Base-by-base conservation (phyloP, 2,888 invertebrate species). In the Synanthedon andrenaeformis region DNA sequence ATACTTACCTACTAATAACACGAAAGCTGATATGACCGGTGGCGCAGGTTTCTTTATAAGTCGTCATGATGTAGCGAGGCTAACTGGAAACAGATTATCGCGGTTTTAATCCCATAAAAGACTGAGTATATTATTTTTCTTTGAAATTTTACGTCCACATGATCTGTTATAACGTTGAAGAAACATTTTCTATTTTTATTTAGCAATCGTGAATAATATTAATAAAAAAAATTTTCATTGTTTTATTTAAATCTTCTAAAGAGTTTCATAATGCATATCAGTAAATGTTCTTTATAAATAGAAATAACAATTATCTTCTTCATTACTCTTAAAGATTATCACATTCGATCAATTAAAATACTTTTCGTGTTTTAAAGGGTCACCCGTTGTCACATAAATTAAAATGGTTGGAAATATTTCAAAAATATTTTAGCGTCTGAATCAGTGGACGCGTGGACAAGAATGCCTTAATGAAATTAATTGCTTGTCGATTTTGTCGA, bases 391-490 rank as follows among this genome's bases (percentile, higher is more conserved):
- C 51, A 56, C 55, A 49, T 54, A 52, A 57, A 59, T 51, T 54
- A 52, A 55, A 50, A 50, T 42, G 48, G 52, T 49, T 53, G 42
- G 49, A 53, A 58, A 51, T 51, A 51, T 51, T 51, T 51, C 13
- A 51, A 51, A 41, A 35, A 51, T 51, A 17, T 23, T 49, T 45
- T 49, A 23, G 49, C 49, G 8, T 23, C 49, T 17, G 49, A 17
- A 49, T 49, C 49, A 17, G 23, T 51, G 69, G 35, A 61, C 74
- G 75, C 76, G 74, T 73, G 65, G 69, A 62, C 54, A 73, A 74
- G 82, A 82, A 87, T 86, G 76, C 77, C 70, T 71, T 86, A 85
- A 84, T 84, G 80, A 83, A 80, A 84, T 84, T 77, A 81, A 85
- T 70, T 81, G 83, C 75, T 66, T 72, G 67, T 72, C 74, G 72